Evolutionary conservation across 2,797 vertebrate genomes (phyloP).

Genomic region (Mico argentatus): DNA sequence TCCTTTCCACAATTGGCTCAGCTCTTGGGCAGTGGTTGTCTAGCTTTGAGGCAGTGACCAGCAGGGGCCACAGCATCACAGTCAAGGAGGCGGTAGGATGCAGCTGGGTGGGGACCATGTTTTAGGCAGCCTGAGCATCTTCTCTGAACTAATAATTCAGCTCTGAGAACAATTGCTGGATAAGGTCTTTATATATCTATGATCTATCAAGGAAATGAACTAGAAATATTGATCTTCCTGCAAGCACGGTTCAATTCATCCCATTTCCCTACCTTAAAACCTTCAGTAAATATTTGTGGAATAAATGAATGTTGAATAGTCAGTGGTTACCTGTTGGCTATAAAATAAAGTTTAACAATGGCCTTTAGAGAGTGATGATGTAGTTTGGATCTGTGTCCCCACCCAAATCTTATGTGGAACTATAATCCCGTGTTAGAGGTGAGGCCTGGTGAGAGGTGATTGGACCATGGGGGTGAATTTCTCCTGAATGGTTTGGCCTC

Average conservation of each 20-base stretch:
- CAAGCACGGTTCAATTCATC: neutral
- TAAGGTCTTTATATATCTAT: neutral
- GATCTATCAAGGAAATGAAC: neutral
- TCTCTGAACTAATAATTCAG: neutral
- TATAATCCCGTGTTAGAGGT: neutral
- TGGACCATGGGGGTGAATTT: neutral
- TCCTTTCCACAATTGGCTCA: neutral
- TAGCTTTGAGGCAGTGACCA: neutral
- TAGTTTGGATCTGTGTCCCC: neutral
- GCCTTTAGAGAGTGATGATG: neutral
- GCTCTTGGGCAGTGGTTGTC: neutral
- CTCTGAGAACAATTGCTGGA: neutral
- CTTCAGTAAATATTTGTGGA: neutral
- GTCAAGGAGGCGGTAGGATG: neutral
- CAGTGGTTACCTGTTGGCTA: neutral
- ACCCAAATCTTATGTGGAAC: neutral
- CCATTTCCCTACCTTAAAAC: constrained; percentile 11
- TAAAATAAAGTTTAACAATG: neutral
- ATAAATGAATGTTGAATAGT: neutral
- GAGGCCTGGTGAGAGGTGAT: neutral
- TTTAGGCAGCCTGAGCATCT: neutral
- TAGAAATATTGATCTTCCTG: neutral
- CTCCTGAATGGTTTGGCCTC: no score
- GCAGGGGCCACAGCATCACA: neutral
- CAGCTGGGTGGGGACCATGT: neutral